Evolutionary conservation across 2,888 invertebrate species (phyloP), one percentile per base, ranked within the genome.

Genomic region (Cataglyphis albicans): DNA sequence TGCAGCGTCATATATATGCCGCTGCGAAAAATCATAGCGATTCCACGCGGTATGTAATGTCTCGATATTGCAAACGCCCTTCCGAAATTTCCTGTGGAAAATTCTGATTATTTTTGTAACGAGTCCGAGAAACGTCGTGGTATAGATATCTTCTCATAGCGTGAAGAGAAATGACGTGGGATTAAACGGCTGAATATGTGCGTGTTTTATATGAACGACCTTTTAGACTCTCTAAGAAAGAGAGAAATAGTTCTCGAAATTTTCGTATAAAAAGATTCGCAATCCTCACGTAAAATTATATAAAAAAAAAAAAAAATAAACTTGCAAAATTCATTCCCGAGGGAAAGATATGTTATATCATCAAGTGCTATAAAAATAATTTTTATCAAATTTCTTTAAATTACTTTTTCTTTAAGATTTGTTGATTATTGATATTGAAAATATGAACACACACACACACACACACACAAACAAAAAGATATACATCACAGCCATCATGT

Each of bases 51-150:
- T 59, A n/a, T 52, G 52, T n/a, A 32, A 76, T 32, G 21, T 18
- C 18, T 9, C 21, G 41, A 15, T 67, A 78, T 35, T 6, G 29
- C 18, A 29, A 57, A 78, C 52, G 44, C 41, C 35, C 18, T 15
- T 12, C 18, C 21, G 15, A 68, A 70, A 70, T 1, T 21, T 5
- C 6, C 25, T 29, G 25, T 38, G 12, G 12, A 7, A 18, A 12
- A 55, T 12, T 3, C 15, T 12, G 82, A 68, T 82, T 82, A 82
- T 82, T 82, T 82, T 82, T 82, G 12, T 55, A 78, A 41, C 76
- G 12, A 78, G 52, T 68, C 67, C 21, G 41, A 82, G 82, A 75
- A 78, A 52, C n/a, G 41, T 41, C 35, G 25, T 68, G 32, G 6
- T 44, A 29, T 35, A 61, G 21, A 76, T 35, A 76, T 41, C 67